These are phyloP conservation scores for Diplolepis rosae DNA, from an alignment of 2,888 invertebrate genomes.

Conservation along the genomic window DNA sequence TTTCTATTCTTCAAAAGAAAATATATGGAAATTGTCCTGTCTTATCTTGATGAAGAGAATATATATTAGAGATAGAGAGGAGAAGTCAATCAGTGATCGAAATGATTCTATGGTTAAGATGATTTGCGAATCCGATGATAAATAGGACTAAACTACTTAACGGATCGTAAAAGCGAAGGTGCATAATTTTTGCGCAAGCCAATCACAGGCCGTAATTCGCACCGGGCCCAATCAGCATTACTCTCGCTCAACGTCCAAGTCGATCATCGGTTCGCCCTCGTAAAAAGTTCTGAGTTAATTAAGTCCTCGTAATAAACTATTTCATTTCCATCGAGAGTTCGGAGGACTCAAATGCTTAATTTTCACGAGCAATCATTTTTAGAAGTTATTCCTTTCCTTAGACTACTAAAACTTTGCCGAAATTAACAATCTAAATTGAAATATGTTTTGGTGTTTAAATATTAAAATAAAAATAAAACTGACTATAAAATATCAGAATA, in stretches of 20 bases:
- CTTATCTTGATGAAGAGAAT: slow-evolving; percentile 2
- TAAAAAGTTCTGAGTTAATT: slow-evolving; percentile 49
- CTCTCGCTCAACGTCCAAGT: slow-evolving; percentile 46
- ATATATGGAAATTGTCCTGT: background rate
- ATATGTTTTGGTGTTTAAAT: too few relatives aligned
- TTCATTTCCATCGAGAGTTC: slow-evolving; percentile 35
- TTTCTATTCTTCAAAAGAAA: too few relatives aligned
- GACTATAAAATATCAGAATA: too few relatives aligned
- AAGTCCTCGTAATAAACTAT: slow-evolving; percentile 45
- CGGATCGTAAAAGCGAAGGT: slow-evolving; percentile 55
- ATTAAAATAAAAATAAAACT: too few relatives aligned
- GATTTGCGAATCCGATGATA: slow-evolving; percentile 48
- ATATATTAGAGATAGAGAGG: slow-evolving; percentile 29
- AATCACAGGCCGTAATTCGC: slow-evolving; percentile 47
- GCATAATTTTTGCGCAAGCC: slow-evolving; percentile 47
- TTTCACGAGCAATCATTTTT: slow-evolving; percentile 17
- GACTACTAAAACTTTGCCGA: background rate
- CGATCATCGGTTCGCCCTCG: slow-evolving; percentile 46
- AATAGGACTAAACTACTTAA: slow-evolving; percentile 60
- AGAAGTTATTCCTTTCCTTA: background rate
- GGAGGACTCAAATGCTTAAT: slow-evolving; percentile 14
- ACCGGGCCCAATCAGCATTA: slow-evolving; percentile 48
- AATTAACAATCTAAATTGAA: background rate
- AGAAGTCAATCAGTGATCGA: slow-evolving; percentile 32
- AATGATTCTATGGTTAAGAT: slow-evolving; percentile 36